Conservation (phyloP, 1,140 invertebrate genomes). For the Papilio polyxenes region DNA sequence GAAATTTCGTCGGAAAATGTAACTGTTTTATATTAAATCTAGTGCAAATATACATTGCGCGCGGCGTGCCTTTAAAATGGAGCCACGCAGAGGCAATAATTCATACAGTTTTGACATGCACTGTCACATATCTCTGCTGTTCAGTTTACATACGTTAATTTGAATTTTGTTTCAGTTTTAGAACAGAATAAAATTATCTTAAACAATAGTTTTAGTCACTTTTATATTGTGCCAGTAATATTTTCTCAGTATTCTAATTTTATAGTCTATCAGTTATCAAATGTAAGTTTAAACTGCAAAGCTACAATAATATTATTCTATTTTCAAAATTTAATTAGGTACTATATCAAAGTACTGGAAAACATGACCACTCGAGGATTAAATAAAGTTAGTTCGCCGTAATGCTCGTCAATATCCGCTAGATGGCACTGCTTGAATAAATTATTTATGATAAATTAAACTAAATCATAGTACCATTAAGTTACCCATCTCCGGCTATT, state of each 20-base stretch:
- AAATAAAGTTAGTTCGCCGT: not conserved
- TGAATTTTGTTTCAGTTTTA: slow-evolving; percentile 21
- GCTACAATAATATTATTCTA: too few relatives aligned
- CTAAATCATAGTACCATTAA: slow-evolving; percentile 21
- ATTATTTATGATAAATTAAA: not conserved
- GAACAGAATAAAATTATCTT: slow-evolving; percentile 16
- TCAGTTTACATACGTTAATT: slow-evolving; percentile 27
- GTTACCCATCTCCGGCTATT: slow-evolving; percentile 2
- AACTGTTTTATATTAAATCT: slow-evolving; percentile 28
- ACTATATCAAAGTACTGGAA: too few relatives aligned
- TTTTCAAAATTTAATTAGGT: too few relatives aligned
- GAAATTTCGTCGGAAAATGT: slow-evolving; percentile 15
- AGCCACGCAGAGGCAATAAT: slow-evolving; percentile 7
- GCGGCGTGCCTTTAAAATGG: slow-evolving; percentile 27
- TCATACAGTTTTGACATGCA: slow-evolving; percentile 25
- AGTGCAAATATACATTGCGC: slow-evolving; percentile 25
- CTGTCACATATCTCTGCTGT: slow-evolving; percentile 26
- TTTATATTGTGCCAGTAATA: not conserved
- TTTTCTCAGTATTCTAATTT: not conserved
- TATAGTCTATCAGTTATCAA: not conserved
- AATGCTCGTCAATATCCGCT: not conserved
- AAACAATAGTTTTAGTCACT: not conserved
- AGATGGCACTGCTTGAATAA: not conserved
- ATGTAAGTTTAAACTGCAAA: too few relatives aligned
- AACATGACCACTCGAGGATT: too few relatives aligned